A percentile compares a stretch with the other conserved stretches of the same genome.
phyloP scores from a whole-genome alignment of 1,140 invertebrate genomes.

The Oedothorax gibbosus region DNA sequence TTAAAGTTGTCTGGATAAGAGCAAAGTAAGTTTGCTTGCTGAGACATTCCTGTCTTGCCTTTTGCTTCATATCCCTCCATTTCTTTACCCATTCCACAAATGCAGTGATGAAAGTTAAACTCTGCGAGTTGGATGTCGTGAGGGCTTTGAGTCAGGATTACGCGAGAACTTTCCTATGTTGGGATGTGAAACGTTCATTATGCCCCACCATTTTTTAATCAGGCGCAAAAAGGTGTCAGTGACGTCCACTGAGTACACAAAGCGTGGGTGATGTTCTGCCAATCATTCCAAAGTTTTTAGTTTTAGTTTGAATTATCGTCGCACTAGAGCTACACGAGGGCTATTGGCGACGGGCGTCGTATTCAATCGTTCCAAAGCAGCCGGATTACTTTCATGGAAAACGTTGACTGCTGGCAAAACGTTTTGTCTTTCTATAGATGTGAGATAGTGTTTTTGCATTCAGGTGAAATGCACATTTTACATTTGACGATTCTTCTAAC shows the following conservation, averaged over 20 bases:
- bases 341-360: too few relatives aligned
- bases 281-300: neutral
- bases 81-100: neutral
- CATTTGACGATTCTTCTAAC: neutral
- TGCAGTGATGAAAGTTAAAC: neutral
- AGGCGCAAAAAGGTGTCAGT: neutral
- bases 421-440: constrained; percentile 4
- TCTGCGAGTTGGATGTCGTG: neutral
- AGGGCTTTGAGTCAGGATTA: neutral
- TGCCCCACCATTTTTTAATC: constrained; percentile 4
- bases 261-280: neutral
- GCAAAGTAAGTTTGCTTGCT: neutral
- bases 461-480: constrained; percentile 7
- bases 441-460: neutral
- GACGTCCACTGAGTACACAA: neutral
- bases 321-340: too few relatives aligned
- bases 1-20: neutral
- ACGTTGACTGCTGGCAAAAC: constrained; percentile 1
- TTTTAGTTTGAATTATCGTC: too few relatives aligned
- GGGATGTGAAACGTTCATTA: neutral
- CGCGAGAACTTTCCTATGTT: neutral
- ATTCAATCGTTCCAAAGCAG: neutral
- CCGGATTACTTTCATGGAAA: constrained; percentile 11
- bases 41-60: neutral
- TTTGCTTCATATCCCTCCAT: neutral